Evolutionary conservation across 2,888 invertebrate genomes (phyloP).

Genomic region (Smittia sp.): DNA sequence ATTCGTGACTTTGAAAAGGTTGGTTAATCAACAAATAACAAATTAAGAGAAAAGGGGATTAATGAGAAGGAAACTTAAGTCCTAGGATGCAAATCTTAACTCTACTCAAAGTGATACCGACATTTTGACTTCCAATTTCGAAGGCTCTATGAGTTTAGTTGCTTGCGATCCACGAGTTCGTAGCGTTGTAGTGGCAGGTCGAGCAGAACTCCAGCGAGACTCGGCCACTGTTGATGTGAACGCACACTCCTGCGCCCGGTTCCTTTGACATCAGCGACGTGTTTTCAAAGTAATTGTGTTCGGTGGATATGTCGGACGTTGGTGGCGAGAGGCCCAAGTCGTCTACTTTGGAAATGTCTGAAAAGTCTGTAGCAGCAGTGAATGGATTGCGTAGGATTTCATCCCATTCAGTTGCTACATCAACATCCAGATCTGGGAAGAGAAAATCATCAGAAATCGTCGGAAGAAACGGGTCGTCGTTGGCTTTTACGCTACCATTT

Average conservation of each 20-base stretch:
- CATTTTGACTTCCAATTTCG: constrained; percentile 42
- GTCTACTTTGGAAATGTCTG: constrained; percentile 28
- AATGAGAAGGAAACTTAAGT: neutral
- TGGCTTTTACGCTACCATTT: constrained; percentile 17
- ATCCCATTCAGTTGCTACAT: constrained; percentile 37
- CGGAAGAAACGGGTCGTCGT: constrained; percentile 43
- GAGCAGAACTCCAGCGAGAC: constrained; percentile 61
- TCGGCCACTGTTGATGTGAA: constrained; percentile 58
- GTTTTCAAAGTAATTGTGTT: constrained; percentile 45
- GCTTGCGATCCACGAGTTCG: constrained; percentile 46
- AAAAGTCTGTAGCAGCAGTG: constrained; percentile 23
- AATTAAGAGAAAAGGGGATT: neutral
- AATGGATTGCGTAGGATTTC: constrained; percentile 33
- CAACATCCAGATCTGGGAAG: constrained; percentile 47
- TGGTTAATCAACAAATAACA: constrained; percentile 9
- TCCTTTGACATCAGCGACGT: constrained; percentile 51
- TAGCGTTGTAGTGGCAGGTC: constrained; percentile 56
- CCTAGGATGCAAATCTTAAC: neutral
- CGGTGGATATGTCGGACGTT: constrained; percentile 39
- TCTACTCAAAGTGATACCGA: constrained; percentile 42
- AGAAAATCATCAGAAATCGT: constrained; percentile 45
- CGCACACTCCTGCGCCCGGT: constrained; percentile 56
- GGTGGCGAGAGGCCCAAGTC: constrained; percentile 42
- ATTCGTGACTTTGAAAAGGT: neutral
- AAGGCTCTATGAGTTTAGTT: constrained; percentile 43